Evolutionary conservation across 2,113 vertebrate species (phyloP), one percentile per base, ranked within the genome.

Genomic region (Pandion haliaetus): DNA sequence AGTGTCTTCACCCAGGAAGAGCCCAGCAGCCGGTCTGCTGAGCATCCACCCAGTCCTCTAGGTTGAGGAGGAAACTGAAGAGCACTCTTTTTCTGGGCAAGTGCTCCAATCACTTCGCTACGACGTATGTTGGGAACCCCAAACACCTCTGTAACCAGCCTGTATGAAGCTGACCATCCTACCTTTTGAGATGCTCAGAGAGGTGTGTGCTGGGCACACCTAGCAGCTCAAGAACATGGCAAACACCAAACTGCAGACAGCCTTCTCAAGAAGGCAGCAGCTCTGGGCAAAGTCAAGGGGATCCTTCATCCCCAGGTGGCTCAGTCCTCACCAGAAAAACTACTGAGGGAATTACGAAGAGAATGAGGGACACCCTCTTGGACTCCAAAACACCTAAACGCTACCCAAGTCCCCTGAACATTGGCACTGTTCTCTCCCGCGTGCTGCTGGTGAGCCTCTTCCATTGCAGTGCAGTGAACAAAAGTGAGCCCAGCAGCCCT

Each of bases 81-180:
- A 67, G 36, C 2, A 3, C 14, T 10, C 40, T 52, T 50, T 36
- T n/a, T 20, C 38, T 69, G 13, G 5, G 9, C 2, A 9, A 87
- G 28, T 3, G 19, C 42, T 90, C 25, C 50, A 61, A 10, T 26
- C 40, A 26, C 26, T 86, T 44, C 18, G 3, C 36, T 65, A 13
- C 0, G 1, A 62, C 0, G 0, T 25, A 7, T 5, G 9, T 32
- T 0, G 0, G 38, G 16, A 90, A 50, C 17, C 11, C 15, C 40
- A 61, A 61, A 4, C 0, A 6, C 25, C 24, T 34, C 29, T 38
- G 42, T 12, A 55, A 5, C 57, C 20, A 31, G 36, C 20, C 69
- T 65, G 55, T 18, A 57, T 11, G 17, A 85, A 79, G 52, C 32
- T 54, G 47, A 45, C 18, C n/a, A 28, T 28, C 7, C 19, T 50